These are phyloP conservation scores for Bungarus multicinctus DNA, from an alignment of 2,113 vertebrate genomes.

Conservation along the genomic window DNA sequence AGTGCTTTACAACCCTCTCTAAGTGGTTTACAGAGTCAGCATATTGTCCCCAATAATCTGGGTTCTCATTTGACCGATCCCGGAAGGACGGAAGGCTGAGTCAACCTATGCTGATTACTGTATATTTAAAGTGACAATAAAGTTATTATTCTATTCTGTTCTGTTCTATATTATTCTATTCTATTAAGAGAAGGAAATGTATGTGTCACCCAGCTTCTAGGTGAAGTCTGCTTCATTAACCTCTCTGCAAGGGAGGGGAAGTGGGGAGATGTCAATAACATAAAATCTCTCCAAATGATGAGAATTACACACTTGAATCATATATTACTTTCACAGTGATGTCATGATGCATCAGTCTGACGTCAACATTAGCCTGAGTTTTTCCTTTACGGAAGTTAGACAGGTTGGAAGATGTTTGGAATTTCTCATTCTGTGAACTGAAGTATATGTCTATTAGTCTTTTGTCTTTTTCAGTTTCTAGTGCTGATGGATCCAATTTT, in stretches of 20 bases:
- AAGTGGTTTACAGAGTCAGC: too few species aligned
- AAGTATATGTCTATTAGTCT: not conserved
- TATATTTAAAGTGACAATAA: too few species aligned
- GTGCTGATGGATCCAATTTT: not conserved
- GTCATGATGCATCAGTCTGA: not conserved
- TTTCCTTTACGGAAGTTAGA: not conserved
- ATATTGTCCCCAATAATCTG: too few species aligned
- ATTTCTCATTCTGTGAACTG: not conserved
- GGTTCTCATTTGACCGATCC: too few species aligned
- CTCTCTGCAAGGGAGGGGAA: not conserved
- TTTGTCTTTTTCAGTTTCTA: not conserved
- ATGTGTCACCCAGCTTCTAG: not conserved
- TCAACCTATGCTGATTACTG: too few species aligned
- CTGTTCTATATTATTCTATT: too few species aligned
- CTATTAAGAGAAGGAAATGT: not conserved
- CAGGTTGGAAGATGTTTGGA: not conserved
- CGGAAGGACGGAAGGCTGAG: too few species aligned
- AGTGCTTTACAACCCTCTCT: too few species aligned
- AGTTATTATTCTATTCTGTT: too few species aligned
- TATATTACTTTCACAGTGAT: not conserved
- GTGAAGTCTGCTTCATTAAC: not conserved
- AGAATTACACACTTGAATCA: not conserved
- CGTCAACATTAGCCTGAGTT: not conserved
- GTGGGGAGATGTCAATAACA: not conserved
- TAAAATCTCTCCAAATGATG: not conserved